phyloP scores from a whole-genome alignment of 2,113 vertebrate species.

The Tachysurus fulvidraco region DNA sequence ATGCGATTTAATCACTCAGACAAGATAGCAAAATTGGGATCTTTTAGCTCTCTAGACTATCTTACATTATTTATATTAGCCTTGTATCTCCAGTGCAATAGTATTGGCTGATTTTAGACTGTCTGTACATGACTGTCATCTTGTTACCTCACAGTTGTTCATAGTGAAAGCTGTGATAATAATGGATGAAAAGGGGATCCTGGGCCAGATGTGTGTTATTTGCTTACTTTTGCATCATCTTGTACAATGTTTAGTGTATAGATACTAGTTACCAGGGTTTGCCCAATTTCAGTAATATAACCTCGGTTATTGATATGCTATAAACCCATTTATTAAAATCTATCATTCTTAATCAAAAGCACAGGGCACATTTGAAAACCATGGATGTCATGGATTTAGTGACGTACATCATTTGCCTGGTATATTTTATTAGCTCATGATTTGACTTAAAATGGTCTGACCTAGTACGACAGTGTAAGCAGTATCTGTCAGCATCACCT shows the following conservation, averaged over 20 bases:
- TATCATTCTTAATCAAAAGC: background rate
- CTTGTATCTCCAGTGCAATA: background rate
- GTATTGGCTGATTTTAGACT: background rate
- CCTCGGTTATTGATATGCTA: background rate
- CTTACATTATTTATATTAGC: background rate
- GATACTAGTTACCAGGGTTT: background rate
- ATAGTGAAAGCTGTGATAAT: background rate
- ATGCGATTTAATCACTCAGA: slow-evolving; percentile 46
- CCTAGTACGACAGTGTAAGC: slow-evolving; percentile 12
- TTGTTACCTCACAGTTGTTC: background rate
- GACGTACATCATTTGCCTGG: background rate
- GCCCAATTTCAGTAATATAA: background rate
- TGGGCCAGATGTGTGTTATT: background rate
- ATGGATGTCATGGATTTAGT: background rate
- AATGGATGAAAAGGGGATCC: background rate
- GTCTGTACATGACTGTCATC: background rate
- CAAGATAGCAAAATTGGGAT: slow-evolving; percentile 23
- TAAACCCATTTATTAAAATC: background rate
- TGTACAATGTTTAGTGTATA: background rate
- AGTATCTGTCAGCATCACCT: slow-evolving; percentile 14
- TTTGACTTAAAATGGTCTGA: background rate
- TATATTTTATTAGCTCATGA: background rate
- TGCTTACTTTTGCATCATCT: background rate
- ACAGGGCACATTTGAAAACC: background rate
- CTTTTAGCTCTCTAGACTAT: background rate